phyloP scores from a whole-genome alignment of 2,888 invertebrate genomes.

The Furcula furcula region DNA sequence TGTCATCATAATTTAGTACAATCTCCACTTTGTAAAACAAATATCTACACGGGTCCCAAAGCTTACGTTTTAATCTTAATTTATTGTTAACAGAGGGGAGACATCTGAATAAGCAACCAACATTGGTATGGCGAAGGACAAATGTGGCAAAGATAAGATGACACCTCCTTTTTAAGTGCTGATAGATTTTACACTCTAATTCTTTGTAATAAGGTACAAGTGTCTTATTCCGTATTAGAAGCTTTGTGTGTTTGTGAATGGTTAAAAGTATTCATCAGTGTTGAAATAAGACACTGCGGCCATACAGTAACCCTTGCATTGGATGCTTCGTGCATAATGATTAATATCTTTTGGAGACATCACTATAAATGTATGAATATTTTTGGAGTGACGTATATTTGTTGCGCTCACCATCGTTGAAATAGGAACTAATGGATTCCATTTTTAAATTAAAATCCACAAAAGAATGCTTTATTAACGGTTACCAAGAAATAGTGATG shows the following conservation, averaged over 20 bases:
- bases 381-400: constrained; percentile 17
- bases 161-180: background rate
- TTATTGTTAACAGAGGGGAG: constrained; percentile 55
- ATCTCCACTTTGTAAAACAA: constrained; percentile 18
- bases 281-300: constrained; percentile 45
- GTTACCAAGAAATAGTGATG: too few relatives aligned
- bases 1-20: too few relatives aligned
- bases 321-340: constrained; percentile 32
- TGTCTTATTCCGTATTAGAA: background rate
- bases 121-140: constrained; percentile 45
- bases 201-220: background rate
- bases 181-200: constrained; percentile 2
- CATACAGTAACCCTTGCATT: constrained; percentile 34
- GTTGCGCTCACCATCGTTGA: too few relatives aligned
- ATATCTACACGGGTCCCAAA: constrained; percentile 28
- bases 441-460: too few relatives aligned
- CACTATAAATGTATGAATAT: constrained; percentile 19
- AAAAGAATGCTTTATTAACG: too few relatives aligned
- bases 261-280: constrained; percentile 39
- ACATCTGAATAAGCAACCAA: constrained; percentile 63
- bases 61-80: constrained; percentile 54
- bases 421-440: too few relatives aligned
- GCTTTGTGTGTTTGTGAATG: constrained; percentile 21
- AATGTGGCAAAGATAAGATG: constrained; percentile 11
- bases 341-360: constrained; percentile 29